phyloP scores from a whole-genome alignment of 2,888 invertebrate genomes.

The Dascillus cervinus region DNA sequence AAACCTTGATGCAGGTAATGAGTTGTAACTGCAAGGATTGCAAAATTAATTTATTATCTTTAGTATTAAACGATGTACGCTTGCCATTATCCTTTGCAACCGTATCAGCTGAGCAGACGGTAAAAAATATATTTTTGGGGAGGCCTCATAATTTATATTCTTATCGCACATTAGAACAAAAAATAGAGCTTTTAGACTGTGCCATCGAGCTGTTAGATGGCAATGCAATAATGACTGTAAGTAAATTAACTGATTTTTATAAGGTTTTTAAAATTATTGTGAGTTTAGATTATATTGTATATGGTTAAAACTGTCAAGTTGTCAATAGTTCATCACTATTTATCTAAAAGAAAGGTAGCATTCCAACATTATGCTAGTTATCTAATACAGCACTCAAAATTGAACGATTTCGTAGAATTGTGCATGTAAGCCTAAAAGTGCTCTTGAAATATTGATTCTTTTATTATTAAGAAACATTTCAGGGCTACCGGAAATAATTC shows the following conservation, averaged over 20 bases:
- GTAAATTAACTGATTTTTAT: no score
- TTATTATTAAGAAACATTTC: constrained; percentile 7
- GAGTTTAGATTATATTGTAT: constrained; percentile 62
- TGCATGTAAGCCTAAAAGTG: constrained; percentile 68
- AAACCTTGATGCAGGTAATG: constrained; percentile 25
- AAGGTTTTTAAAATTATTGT: constrained; percentile 7
- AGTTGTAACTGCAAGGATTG: not conserved
- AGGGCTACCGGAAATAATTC: constrained; percentile 32
- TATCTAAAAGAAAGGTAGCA: constrained; percentile 63
- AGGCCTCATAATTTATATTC: constrained; percentile 45
- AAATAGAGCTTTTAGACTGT: constrained; percentile 62
- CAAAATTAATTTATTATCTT: no score
- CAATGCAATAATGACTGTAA: constrained; percentile 63
- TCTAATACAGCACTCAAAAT: constrained; percentile 58
- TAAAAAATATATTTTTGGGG: constrained; percentile 46
- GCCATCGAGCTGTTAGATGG: constrained; percentile 67
- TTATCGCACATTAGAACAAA: constrained; percentile 50
- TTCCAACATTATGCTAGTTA: constrained; percentile 68
- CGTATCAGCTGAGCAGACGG: constrained; percentile 41
- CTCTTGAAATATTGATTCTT: constrained; percentile 10
- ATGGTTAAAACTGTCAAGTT: constrained; percentile 66
- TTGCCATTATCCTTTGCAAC: constrained; percentile 24
- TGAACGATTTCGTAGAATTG: constrained; percentile 61
- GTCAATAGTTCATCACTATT: constrained; percentile 59
- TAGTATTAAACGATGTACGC: constrained; percentile 44